Conservation (phyloP, 2,888 invertebrate genomes). For the Pyrrhia umbra region DNA sequence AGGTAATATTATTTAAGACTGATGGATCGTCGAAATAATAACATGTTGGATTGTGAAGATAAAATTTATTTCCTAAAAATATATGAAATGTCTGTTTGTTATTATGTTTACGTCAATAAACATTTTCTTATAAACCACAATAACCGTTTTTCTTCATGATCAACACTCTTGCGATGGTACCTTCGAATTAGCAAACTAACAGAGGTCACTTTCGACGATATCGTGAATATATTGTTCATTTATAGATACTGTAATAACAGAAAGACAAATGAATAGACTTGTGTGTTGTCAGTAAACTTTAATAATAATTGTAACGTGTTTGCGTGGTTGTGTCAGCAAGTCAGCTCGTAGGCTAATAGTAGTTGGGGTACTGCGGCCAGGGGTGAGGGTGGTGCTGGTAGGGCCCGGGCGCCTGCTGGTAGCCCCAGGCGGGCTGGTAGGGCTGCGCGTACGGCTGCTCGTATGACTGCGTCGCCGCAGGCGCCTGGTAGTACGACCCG, state of each 20-base stretch:
- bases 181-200: constrained; percentile 1
- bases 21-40: constrained; percentile 70
- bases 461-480: constrained; percentile 78
- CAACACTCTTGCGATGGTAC: constrained; percentile 1
- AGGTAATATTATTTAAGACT: constrained; percentile 62
- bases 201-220: constrained; percentile 17
- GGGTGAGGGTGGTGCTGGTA: constrained; percentile 87
- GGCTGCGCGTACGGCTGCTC: constrained; percentile 85
- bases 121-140: constrained; percentile 59
- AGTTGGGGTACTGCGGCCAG: constrained; percentile 88
- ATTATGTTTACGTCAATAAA: constrained; percentile 72
- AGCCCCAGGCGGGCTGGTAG: constrained; percentile 87
- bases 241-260: constrained; percentile 10
- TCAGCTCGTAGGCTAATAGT: constrained; percentile 86
- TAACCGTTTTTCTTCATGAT: constrained; percentile 34
- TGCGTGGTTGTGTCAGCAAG: too few relatives aligned
- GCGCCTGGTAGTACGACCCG: constrained; percentile 80
- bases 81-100: constrained; percentile 67
- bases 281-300: constrained; percentile 14
- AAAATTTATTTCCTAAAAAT: constrained; percentile 76
- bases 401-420: constrained; percentile 87
- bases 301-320: constrained; percentile 10
- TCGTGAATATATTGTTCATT: constrained; percentile 8
- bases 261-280: constrained; percentile 23
- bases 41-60: constrained; percentile 69